Base-by-base conservation (phyloP, 2,888 invertebrate species). In the Nasonia oneida region DNA sequence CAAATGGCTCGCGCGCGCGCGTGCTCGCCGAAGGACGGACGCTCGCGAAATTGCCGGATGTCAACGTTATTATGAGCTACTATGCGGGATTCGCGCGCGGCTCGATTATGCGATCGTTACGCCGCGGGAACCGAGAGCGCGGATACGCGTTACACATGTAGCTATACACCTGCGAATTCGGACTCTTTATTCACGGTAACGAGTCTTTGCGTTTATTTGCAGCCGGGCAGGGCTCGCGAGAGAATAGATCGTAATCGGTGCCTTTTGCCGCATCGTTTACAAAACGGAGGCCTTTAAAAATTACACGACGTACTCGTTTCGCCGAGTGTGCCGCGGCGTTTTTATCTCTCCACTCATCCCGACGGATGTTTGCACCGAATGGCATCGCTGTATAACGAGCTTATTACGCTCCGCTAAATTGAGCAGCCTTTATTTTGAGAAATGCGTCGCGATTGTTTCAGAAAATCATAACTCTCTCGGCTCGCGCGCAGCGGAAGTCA, bases 41-140 rank as follows among this genome's bases (percentile, higher is more conserved):
- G 15, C 5, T 47, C 23, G 33, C 77, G 79, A 77, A 85, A 88
- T 83, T 61, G 57, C 88, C 88, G 88, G 88, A 88, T 85, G 88
- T 87, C 87, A 86, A 86, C 85, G 82, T 84, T 87, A 85, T 87
- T 88, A 88, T 85, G 88, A 88, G 67, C 57, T 82, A 79, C 71
- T 42, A 73, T 61, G 70, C 81, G 67, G 84, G 81, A 74, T 57
- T 57, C 61, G 61, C 75, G 61, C 75, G 71, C 74, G 37, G 64
- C 71, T 67, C 83, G 86, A 86, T 83, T 84, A 81, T 83, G 83
- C 77, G 86, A 86, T 86, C 84, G 84, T 84, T 75, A 86, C 81
- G 82, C 84, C 53, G 50, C 53, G 50, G 47, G 23, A 29, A 12
- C 42, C 53, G 33, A 67, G 74, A 67, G 74, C 78, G 64, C 2